Evolutionary conservation across 1,140 invertebrate species (phyloP).

Genomic region (Drosophila leontia): DNA sequence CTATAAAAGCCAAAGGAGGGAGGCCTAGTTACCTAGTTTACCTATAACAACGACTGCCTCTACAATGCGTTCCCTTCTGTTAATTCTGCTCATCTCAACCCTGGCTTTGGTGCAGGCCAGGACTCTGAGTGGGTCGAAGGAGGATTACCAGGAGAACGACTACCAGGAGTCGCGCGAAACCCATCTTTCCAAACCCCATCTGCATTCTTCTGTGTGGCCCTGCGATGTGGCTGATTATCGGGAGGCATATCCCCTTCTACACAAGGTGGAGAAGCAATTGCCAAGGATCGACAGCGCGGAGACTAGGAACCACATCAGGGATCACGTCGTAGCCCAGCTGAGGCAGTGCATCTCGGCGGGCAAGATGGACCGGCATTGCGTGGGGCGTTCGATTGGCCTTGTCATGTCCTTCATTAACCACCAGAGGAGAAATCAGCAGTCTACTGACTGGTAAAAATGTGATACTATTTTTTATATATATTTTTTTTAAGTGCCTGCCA

Average conservation of each 20-base stretch:
- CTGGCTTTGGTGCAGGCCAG: conserved; percentile 29
- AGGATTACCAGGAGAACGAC: conserved; percentile 29
- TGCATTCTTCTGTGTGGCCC: conserved; percentile 44
- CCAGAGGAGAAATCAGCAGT: background rate
- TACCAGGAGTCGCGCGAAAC: background rate
- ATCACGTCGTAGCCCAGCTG: conserved; percentile 37
- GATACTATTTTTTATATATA: background rate
- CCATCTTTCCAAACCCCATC: background rate
- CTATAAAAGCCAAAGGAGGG: conserved; percentile 19
- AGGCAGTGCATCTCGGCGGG: conserved; percentile 39
- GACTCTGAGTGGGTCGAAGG: background rate
- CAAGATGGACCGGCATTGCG: conserved; percentile 35
- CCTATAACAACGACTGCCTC: background rate
- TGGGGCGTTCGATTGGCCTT: conserved; percentile 22
- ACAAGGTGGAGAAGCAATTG: conserved; percentile 67
- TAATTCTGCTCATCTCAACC: conserved; percentile 31
- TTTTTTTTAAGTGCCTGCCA: background rate
- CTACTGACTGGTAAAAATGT: background rate
- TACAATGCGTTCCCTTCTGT: conserved; percentile 30
- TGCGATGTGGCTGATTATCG: conserved; percentile 38
- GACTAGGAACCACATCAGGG: conserved; percentile 17
- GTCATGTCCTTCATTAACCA: conserved; percentile 8
- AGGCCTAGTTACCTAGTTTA: background rate
- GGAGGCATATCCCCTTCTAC: conserved; percentile 32
- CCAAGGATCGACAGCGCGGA: conserved; percentile 25